phyloP scores from a whole-genome alignment of 2,113 vertebrate species.

The Microtus oregoni region DNA sequence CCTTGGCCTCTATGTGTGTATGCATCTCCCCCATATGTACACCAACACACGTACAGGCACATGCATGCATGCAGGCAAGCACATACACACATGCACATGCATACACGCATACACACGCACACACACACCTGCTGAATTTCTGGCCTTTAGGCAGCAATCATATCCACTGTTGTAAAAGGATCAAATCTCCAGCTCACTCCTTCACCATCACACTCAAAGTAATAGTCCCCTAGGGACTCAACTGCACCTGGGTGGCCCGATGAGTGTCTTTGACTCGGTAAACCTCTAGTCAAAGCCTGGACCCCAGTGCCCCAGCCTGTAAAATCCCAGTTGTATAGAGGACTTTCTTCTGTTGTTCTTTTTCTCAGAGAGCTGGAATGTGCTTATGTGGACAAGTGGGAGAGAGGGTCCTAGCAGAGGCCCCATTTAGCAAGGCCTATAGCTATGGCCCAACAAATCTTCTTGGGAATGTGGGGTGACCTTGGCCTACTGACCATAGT shows the following conservation, averaged over 20 bases:
- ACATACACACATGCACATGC: background rate
- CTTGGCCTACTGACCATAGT: too few relatives aligned
- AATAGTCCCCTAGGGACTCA: too few relatives aligned
- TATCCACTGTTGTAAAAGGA: background rate
- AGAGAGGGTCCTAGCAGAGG: background rate
- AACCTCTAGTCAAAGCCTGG: background rate
- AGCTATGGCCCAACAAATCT: too few relatives aligned
- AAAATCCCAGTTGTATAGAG: fast-evolving
- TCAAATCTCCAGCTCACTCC: background rate
- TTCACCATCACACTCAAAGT: background rate
- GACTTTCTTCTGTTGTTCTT: background rate
- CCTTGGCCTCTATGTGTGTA: background rate
- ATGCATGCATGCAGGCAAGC: background rate
- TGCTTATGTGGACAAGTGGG: background rate
- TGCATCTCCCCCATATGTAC: background rate
- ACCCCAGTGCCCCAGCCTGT: background rate
- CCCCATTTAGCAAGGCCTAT: background rate
- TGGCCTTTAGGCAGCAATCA: background rate
- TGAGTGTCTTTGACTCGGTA: background rate
- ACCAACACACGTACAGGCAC: background rate
- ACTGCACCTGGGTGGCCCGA: background rate
- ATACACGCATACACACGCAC: background rate
- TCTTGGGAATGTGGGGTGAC: background rate
- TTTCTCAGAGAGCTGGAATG: background rate
- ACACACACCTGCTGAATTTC: background rate